A percentile compares a stretch with the other conserved stretches of the same genome.
phyloP scores from a whole-genome alignment of 1,140 invertebrate species.

The Amphibalanus amphitrite region DNA sequence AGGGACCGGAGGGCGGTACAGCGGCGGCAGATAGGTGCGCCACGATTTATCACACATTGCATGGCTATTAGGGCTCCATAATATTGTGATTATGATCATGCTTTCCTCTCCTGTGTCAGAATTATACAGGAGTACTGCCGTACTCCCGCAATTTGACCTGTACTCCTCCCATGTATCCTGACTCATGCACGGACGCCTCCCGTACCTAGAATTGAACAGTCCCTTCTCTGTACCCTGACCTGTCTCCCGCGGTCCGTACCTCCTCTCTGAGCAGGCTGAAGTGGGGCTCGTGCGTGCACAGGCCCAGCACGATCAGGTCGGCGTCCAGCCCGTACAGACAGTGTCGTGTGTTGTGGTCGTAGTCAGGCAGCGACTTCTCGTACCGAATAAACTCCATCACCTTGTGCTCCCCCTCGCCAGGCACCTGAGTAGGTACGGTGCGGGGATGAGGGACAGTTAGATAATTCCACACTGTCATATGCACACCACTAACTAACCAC shows the following conservation, averaged over 20 bases:
- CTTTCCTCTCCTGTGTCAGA: too few species aligned
- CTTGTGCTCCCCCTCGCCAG: conserved; percentile 98
- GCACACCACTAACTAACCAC: too few species aligned
- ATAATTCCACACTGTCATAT: too few species aligned
- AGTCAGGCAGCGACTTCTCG: conserved; percentile 57
- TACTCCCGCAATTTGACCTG: too few species aligned
- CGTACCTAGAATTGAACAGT: too few species aligned
- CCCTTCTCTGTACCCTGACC: too few species aligned
- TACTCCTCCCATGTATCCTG: too few species aligned
- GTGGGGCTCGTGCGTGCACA: conserved; percentile 86
- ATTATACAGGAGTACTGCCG: too few species aligned
- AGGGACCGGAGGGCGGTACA: not conserved
- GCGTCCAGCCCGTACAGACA: conserved; percentile 92
- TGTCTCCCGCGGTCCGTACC: conserved; percentile 15
- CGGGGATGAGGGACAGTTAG: too few species aligned
- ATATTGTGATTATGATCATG: too few species aligned
- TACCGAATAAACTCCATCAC: conserved; percentile 95
- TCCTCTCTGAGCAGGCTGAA: conserved; percentile 83
- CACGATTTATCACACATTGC: not conserved
- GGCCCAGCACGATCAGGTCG: conserved; percentile 85
- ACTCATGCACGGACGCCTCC: too few species aligned
- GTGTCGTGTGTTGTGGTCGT: conserved; percentile 75
- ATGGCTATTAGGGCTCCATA: not conserved
- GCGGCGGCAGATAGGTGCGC: not conserved
- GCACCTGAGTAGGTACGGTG: too few species aligned